Base-by-base conservation (phyloP, 2,888 invertebrate species). In the Dryococelus australis region DNA sequence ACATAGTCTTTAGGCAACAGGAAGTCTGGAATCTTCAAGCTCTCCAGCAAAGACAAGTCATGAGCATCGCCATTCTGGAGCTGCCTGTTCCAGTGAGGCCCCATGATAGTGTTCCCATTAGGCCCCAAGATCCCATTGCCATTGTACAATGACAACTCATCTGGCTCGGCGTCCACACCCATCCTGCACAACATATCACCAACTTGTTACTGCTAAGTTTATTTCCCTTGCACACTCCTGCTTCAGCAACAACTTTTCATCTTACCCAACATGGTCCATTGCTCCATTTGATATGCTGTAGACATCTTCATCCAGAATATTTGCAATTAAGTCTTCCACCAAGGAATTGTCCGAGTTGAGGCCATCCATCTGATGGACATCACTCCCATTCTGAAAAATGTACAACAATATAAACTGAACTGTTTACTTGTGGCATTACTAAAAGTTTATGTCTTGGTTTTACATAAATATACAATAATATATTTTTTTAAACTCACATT, bases 301-400 rank as follows among this genome's bases (percentile, higher is more conserved):
- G n/a, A 87, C 88, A 89, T 94, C 94, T 90, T 95, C 95, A 91
- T 95, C 95, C 87, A 95, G 93, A 89, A 95, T 94, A 91, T 95
- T 95, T 88, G 95, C 94, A 91, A 95, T 95, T 91, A 95, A 93
- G 91, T 95, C 95, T 90, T 94, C 94, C 89, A 95, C 94, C 93
- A 95, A 94, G 78, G 95, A 93, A 91, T 94, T 95, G 90, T 94
- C 93, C 93, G 94, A 94, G 90, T 91, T 92, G 87, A 79, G n/a
- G 10, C 87, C 88, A 85, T 88, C 88, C 85, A 86, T 87, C 26
- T 53, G 87, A 26, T 86, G 85, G 43, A 88, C 4, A 51, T 88
- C 88, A 83, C 84, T 87, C 79, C 86, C 88, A 88, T 85, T 88
- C 88, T 88, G 87, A 80, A 88, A 87, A 78, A 85, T 26, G 12